These are phyloP conservation scores for Brotogeris chrysoptera DNA, from an alignment of 2,797 vertebrate genomes.

Conservation along the genomic window DNA sequence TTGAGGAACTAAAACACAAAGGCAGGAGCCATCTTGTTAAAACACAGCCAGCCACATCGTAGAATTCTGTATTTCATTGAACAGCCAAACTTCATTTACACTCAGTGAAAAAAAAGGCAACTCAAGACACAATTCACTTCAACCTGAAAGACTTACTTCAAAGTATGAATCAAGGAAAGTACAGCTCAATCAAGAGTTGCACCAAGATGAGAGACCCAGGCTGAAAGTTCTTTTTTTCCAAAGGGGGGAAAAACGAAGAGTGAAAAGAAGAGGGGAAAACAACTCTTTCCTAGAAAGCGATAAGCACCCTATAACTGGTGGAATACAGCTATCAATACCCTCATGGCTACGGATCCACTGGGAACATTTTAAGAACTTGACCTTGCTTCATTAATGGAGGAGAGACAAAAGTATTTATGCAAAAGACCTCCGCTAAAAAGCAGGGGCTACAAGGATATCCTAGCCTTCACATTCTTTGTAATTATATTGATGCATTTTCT, in stretches of 20 bases:
- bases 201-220: neutral
- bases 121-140: neutral
- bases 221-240: neutral
- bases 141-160: neutral
- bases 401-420: neutral
- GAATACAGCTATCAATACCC: neutral
- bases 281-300: neutral
- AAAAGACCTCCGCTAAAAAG: neutral
- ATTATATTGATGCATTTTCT: neutral
- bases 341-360: neutral
- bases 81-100: neutral
- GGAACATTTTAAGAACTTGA: neutral
- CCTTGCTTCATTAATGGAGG: neutral
- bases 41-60: neutral
- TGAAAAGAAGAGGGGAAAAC: neutral
- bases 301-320: neutral
- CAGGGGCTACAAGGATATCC: neutral
- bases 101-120: neutral
- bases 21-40: neutral
- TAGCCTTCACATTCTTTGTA: neutral
- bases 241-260: neutral
- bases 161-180: neutral
- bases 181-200: neutral
- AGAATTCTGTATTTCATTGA: neutral
- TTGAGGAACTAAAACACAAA: neutral